These are phyloP conservation scores for Cinclus mexicanus DNA, from an alignment of 2,113 vertebrate genomes.

Conservation along the genomic window DNA sequence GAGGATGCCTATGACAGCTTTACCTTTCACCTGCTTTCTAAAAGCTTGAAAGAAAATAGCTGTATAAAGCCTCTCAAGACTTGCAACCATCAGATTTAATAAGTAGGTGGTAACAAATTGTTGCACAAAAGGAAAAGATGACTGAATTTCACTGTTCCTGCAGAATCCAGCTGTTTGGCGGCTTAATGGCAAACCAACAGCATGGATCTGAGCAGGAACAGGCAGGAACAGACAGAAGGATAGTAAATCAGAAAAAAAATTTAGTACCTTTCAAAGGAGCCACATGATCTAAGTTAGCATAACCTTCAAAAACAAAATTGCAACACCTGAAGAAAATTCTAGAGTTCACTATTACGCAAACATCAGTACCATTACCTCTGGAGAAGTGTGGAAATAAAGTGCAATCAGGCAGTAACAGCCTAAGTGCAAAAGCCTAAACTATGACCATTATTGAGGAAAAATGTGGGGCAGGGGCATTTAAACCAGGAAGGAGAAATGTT, in stretches of 20 bases:
- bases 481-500: background rate
- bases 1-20: background rate
- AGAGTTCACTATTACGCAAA: background rate
- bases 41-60: background rate
- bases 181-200: background rate
- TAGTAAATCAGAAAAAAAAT: background rate
- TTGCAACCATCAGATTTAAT: background rate
- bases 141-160: background rate
- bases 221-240: background rate
- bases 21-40: background rate
- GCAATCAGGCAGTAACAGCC: background rate
- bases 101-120: background rate
- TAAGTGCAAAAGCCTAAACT: background rate
- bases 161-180: background rate
- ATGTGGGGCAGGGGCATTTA: background rate
- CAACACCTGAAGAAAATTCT: background rate
- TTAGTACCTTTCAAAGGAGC: background rate
- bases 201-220: background rate
- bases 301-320: background rate
- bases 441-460: rapidly evolving
- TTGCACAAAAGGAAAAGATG: background rate
- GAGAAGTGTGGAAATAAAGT: background rate
- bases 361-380: background rate
- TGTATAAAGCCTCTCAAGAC: background rate
- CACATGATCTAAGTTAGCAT: background rate